Base-by-base conservation (phyloP, 1,140 invertebrate species). In the Penaeus indicus region DNA sequence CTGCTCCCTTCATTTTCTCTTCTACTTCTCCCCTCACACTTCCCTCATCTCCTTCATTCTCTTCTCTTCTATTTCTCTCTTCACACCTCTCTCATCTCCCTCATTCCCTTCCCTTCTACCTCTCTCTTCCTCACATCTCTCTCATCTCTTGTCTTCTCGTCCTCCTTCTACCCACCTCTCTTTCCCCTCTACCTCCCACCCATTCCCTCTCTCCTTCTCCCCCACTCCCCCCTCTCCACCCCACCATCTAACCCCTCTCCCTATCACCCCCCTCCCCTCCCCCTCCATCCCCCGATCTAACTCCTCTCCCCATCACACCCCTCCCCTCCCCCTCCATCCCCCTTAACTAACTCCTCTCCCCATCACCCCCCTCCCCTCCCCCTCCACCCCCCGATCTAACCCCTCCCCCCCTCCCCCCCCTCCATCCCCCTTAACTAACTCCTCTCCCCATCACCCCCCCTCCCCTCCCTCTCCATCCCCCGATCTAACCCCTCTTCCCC, bases 101-200 rank as follows among this genome's bases (percentile, higher is more conserved):
- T 62, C 61, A 62, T 54, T 62, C 80, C 63, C 54, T 83, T 60
- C 62, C 80, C 62, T 60, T 82, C 80, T 82, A 42, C 62, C 80
- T 82, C 80, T 82, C 80, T 82, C 80, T 82, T 60, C 62, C 80
- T 82, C 80, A 60, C 80, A 60, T 60, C 62, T 60, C 62, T 60
- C 62, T 60, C 60, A 27, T 82, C 80, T 82, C 80, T 82, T 60
- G 54, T 60, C 60, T 60, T 82, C 47, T 54, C 47, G 32, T 42
- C 54, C 47, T 54, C 47, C 54, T 42, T 80, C 78, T 80, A 22
- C 54, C 78, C 54, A 22, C 42, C 47, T 80, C 47, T 54, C 47
- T 80, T 42, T 54, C 47, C 54, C 47, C 42, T 42, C 54, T n/a
- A n/a, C n/a, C 47, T 54, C 47, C 54, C 78, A 42, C 78, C 54